These are phyloP conservation scores for Ennomos fuscantarius DNA, from an alignment of 2,888 invertebrate genomes.

Conservation along the genomic window DNA sequence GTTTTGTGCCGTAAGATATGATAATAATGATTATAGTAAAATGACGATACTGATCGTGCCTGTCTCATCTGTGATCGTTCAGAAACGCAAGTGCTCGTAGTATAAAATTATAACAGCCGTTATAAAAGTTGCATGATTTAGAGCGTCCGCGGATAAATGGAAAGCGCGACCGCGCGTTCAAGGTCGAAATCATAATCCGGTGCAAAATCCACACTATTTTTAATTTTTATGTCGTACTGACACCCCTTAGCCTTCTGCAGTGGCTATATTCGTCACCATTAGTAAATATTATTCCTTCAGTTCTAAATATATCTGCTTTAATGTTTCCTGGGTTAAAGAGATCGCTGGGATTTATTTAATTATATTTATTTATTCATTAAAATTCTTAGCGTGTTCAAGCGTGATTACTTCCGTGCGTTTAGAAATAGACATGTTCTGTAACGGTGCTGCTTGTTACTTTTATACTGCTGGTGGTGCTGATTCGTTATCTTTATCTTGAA, in stretches of 20 bases:
- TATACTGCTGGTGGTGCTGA: too few relatives aligned
- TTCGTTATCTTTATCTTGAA: too few relatives aligned
- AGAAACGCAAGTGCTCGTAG: too few relatives aligned
- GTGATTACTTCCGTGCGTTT: conserved; percentile 18
- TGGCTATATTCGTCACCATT: conserved; percentile 24
- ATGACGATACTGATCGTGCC: too few relatives aligned
- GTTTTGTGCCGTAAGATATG: too few relatives aligned
- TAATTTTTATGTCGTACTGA: conserved; percentile 25
- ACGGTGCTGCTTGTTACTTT: too few relatives aligned
- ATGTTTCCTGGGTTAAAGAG: conserved; percentile 27
- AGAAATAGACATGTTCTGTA: conserved; percentile 4
- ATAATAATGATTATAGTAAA: too few relatives aligned
- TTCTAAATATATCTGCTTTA: conserved; percentile 23
- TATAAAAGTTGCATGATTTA: conserved; percentile 8
- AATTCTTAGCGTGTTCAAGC: conserved; percentile 25
- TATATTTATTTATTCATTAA: conserved; percentile 23
- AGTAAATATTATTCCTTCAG: conserved; percentile 31
- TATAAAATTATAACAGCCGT: too few relatives aligned
- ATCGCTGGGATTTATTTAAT: conserved; percentile 12
- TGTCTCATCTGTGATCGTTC: too few relatives aligned
- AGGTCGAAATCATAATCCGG: conserved; percentile 28
- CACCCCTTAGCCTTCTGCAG: conserved; percentile 24
- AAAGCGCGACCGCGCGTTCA: conserved; percentile 24
- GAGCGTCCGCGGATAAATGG: conserved; percentile 18
- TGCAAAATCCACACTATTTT: conserved; percentile 32